phyloP scores from a whole-genome alignment of 2,113 vertebrate species.

The Blennius ocellaris region DNA sequence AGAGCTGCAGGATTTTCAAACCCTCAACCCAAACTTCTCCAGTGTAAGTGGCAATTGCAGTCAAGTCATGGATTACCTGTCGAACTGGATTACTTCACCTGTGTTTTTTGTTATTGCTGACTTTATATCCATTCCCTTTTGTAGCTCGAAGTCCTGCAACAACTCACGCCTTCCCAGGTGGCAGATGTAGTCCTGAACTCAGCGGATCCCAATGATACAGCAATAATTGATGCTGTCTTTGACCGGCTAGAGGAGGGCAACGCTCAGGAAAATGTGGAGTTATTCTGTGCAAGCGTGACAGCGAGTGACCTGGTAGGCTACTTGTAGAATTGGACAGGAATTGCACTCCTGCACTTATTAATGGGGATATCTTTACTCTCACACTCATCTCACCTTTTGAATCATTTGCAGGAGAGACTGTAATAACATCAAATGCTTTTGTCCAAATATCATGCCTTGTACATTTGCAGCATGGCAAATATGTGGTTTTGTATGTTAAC shows the following conservation, averaged over 20 bases:
- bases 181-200: conserved; percentile 51
- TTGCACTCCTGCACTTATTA: background rate
- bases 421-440: background rate
- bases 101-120: too few species aligned
- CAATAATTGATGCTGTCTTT: conserved; percentile 31
- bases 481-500: background rate
- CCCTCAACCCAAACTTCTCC: conserved; percentile 63
- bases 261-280: conserved; percentile 36
- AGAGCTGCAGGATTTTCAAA: conserved; percentile 36
- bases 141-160: conserved; percentile 30
- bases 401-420: background rate
- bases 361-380: background rate
- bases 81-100: background rate
- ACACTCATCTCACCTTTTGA: background rate
- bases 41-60: conserved; percentile 41
- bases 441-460: too few species aligned
- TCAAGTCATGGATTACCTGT: background rate
- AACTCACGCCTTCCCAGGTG: conserved; percentile 57
- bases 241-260: conserved; percentile 29
- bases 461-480: too few species aligned
- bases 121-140: background rate
- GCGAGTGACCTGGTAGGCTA: conserved; percentile 28
- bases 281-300: conserved; percentile 13
- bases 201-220: conserved; percentile 26
- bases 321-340: background rate